These are phyloP conservation scores for Eretmocerus hayati DNA, from an alignment of 2,888 invertebrate species.

Conservation along the genomic window DNA sequence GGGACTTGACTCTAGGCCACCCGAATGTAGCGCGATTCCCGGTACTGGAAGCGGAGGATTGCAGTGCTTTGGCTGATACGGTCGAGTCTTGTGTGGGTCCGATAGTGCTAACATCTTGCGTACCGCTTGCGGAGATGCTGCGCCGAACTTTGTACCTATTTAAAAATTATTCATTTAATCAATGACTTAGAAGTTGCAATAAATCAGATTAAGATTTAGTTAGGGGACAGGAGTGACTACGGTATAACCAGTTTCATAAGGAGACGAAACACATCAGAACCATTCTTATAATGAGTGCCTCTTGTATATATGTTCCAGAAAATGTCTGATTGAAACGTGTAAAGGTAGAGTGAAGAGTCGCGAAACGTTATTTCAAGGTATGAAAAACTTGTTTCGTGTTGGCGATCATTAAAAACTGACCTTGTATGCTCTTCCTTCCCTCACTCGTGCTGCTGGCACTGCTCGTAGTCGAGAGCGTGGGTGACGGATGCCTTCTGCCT, in stretches of 20 bases:
- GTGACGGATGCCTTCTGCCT: conserved; percentile 81
- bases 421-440: conserved; percentile 51
- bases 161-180: too few relatives aligned
- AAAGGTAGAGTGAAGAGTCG: too few relatives aligned
- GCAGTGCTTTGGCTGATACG: conserved; percentile 73
- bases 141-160: conserved; percentile 55
- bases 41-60: conserved; percentile 60
- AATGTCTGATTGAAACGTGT: too few relatives aligned
- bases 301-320: too few relatives aligned
- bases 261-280: too few relatives aligned
- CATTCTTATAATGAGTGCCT: too few relatives aligned
- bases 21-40: conserved; percentile 49
- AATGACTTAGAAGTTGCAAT: neutral
- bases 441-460: conserved; percentile 85
- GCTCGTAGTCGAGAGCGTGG: conserved; percentile 86
- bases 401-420: conserved; percentile 19
- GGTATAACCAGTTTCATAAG: neutral
- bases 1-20: conserved; percentile 51
- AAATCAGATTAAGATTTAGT: neutral
- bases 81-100: conserved; percentile 80
- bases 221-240: neutral
- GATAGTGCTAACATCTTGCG: conserved; percentile 89
- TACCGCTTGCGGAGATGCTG: conserved; percentile 95
- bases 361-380: too few relatives aligned
- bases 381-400: too few relatives aligned